Conservation (phyloP, 1,140 invertebrate species). For the Solen grandis region DNA sequence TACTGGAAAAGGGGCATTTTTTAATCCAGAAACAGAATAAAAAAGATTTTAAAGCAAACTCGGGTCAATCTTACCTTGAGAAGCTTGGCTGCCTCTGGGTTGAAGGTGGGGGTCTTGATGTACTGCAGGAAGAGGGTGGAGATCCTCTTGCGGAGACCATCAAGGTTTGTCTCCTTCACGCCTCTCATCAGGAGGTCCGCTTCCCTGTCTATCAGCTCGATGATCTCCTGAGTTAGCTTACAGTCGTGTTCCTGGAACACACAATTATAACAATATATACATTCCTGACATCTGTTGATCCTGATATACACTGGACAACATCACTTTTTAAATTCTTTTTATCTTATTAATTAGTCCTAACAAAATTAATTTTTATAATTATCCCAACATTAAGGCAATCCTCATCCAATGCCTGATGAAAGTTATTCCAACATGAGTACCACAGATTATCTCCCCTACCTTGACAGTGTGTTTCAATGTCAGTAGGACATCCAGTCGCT, state of each 20-base stretch:
- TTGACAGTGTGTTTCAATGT: conserved; percentile 81
- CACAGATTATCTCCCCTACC: conserved; percentile 72
- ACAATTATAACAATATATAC: not conserved
- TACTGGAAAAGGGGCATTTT: too few relatives aligned
- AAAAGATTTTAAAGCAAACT: too few relatives aligned
- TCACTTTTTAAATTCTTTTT: too few relatives aligned
- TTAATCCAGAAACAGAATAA: too few relatives aligned
- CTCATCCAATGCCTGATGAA: too few relatives aligned
- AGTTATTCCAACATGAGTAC: too few relatives aligned
- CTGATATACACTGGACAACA: not conserved
- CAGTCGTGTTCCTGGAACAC: conserved; percentile 80
- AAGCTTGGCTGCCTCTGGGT: conserved; percentile 80
- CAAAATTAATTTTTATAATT: too few relatives aligned
- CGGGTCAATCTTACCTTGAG: conserved; percentile 79
- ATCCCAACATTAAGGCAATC: too few relatives aligned
- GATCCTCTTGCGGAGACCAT: conserved; percentile 80
- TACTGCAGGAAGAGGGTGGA: conserved; percentile 81
- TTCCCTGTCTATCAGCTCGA: conserved; percentile 81
- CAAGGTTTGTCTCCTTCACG: conserved; percentile 79
- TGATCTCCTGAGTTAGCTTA: conserved; percentile 81
- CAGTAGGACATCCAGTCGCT: conserved; percentile 80
- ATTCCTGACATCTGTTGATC: too few relatives aligned
- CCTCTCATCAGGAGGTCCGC: conserved; percentile 81
- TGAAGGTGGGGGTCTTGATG: conserved; percentile 81
- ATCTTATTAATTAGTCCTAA: too few relatives aligned